Percentiles rank a stretch among this genome's conserved stretches.
phyloP scores from a whole-genome alignment of 2,888 invertebrate species.

The Lysandra coridon region DNA sequence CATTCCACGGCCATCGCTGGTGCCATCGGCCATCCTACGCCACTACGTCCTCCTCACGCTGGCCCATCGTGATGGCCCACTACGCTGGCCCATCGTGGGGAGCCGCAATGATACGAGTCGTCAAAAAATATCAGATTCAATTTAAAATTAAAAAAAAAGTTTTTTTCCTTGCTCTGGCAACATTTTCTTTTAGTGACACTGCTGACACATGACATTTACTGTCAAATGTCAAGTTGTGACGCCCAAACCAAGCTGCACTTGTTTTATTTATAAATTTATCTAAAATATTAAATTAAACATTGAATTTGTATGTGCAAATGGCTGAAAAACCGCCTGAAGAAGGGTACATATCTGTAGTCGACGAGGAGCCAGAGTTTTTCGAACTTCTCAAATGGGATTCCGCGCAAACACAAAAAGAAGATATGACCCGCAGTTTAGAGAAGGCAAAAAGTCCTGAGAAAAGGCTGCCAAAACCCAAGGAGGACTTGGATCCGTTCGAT shows the following conservation, averaged over 20 bases:
- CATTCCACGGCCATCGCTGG: too few relatives aligned
- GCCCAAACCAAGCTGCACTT: constrained; percentile 46
- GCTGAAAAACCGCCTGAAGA: constrained; percentile 73
- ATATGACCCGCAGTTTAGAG: constrained; percentile 53
- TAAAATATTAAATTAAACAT: constrained; percentile 47
- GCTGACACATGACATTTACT: constrained; percentile 27
- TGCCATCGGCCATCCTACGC: too few relatives aligned
- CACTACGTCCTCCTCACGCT: too few relatives aligned
- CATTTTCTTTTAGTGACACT: neutral
- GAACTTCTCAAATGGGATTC: constrained; percentile 73
- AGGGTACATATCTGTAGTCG: constrained; percentile 72
- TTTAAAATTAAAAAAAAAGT: neutral
- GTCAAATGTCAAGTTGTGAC: constrained; percentile 42
- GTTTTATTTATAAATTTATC: constrained; percentile 50
- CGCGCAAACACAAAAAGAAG: constrained; percentile 56
- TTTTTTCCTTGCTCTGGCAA: constrained; percentile 36
- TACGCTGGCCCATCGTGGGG: too few relatives aligned
- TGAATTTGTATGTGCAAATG: constrained; percentile 57
- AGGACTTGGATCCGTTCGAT: constrained; percentile 67
- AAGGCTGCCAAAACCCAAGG: constrained; percentile 54
- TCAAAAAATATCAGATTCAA: too few relatives aligned
- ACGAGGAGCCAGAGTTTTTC: constrained; percentile 72
- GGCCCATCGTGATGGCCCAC: too few relatives aligned
- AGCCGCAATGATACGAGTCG: too few relatives aligned
- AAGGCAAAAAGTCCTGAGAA: constrained; percentile 66